Percentiles rank a stretch among this genome's conserved stretches.
Conservation (phyloP, 1,140 invertebrate species). For the Reticulitermes speratus region DNA sequence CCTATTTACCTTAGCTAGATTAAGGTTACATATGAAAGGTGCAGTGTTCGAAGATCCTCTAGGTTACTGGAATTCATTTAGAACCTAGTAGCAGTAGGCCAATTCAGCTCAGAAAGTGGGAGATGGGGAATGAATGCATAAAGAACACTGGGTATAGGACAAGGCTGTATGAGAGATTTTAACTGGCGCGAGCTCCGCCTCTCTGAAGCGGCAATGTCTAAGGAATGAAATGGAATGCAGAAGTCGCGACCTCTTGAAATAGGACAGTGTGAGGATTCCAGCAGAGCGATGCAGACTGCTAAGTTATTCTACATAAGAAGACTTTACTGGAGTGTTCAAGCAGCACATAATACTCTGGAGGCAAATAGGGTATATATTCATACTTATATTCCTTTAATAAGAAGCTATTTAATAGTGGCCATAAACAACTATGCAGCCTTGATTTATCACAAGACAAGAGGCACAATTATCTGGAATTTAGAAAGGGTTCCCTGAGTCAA, state of each 20-base stretch:
- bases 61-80: not conserved
- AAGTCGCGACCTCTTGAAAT: not conserved
- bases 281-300: not conserved
- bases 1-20: not conserved
- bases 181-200: not conserved
- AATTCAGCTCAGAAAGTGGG: not conserved
- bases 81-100: not conserved
- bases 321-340: not conserved
- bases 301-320: slow-evolving; percentile 8
- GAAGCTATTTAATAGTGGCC: not conserved
- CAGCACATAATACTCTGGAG: not conserved
- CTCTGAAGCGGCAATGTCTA: not conserved
- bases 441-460: not conserved
- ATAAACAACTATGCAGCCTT: not conserved
- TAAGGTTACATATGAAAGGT: not conserved
- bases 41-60: not conserved
- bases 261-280: not conserved
- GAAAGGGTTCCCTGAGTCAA: not conserved
- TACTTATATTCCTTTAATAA: not conserved
- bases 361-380: not conserved
- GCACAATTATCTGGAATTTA: not conserved
- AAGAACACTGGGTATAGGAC: not conserved
- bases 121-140: not conserved
- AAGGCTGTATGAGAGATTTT: slow-evolving; percentile 1
- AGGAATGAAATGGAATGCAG: not conserved